Percentiles rank a stretch among this genome's conserved stretches.
Conservation (phyloP, 2,113 vertebrate genomes). For the Bubo bubo region DNA sequence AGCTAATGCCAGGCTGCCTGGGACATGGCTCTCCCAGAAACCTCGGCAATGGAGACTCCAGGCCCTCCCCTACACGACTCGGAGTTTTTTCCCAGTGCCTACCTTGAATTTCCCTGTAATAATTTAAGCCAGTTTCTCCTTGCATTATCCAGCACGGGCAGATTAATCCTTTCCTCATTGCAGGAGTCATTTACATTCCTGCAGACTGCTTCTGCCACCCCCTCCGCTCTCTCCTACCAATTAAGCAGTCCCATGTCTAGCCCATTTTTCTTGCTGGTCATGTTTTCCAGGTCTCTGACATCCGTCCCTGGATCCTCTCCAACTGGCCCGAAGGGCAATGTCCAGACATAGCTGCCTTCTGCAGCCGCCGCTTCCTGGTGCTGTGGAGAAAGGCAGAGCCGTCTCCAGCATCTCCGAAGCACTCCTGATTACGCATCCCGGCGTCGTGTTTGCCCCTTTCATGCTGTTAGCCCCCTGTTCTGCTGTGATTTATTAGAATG, state of each 20-base stretch:
- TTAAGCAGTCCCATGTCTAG: background rate
- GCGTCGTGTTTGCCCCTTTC: background rate
- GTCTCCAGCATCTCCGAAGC: accelerated
- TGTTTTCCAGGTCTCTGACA: constrained; percentile 8
- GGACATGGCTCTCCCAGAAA: background rate
- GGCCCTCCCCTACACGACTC: background rate
- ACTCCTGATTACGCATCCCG: accelerated
- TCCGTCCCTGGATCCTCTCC: background rate
- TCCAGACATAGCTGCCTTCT: background rate
- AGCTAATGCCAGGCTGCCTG: background rate
- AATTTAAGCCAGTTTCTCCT: background rate
- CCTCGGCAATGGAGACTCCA: background rate
- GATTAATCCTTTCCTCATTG: background rate
- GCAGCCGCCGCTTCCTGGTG: accelerated
- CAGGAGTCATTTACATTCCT: background rate
- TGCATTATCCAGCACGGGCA: background rate
- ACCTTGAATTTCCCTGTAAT: background rate
- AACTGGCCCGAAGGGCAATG: background rate
- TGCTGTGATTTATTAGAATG: background rate
- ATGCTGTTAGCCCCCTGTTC: background rate
- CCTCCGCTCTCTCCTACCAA: background rate
- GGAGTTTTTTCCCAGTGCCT: background rate
- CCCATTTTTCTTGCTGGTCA: background rate
- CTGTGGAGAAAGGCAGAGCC: background rate
- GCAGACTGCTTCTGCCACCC: background rate